phyloP scores from a whole-genome alignment of 2,888 invertebrate species.

The Cryptocephalus primarius region DNA sequence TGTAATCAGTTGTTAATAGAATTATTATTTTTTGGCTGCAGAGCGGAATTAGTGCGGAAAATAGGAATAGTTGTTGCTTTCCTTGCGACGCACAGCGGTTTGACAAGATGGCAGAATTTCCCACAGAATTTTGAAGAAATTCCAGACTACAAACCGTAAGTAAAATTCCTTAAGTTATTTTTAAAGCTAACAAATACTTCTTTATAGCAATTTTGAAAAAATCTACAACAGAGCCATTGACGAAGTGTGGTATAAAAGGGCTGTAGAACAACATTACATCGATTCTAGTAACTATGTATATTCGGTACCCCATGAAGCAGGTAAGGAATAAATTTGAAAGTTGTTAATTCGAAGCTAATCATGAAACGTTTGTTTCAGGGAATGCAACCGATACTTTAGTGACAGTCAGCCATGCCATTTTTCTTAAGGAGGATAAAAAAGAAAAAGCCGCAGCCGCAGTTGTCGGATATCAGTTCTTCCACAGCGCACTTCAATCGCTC shows the following conservation, averaged over 20 bases:
- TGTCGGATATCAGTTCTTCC: slow-evolving; percentile 74
- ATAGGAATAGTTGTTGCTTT: slow-evolving; percentile 80
- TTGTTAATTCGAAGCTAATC: not conserved
- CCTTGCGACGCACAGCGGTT: slow-evolving; percentile 80
- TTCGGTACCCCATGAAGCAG: slow-evolving; percentile 59
- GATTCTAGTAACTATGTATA: slow-evolving; percentile 74
- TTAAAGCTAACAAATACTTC: not conserved
- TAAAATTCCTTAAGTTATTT: slow-evolving; percentile 1
- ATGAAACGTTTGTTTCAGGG: slow-evolving; percentile 15
- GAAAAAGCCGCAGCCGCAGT: slow-evolving; percentile 57
- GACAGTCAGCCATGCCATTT: slow-evolving; percentile 80
- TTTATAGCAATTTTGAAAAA: not conserved
- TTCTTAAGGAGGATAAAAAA: slow-evolving; percentile 37
- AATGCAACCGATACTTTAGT: slow-evolving; percentile 52
- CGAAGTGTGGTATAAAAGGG: slow-evolving; percentile 80
- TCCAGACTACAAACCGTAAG: slow-evolving; percentile 24
- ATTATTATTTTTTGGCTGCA: slow-evolving; percentile 34
- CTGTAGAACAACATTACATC: slow-evolving; percentile 75
- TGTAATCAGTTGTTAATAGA: too few species aligned
- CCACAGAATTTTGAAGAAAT: slow-evolving; percentile 43
- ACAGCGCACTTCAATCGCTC: slow-evolving; percentile 61
- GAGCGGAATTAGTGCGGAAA: slow-evolving; percentile 71
- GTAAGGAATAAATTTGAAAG: slow-evolving; percentile 18
- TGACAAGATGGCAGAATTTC: slow-evolving; percentile 80
- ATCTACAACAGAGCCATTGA: slow-evolving; percentile 69